phyloP scores from a whole-genome alignment of 2,888 invertebrate species.

The Brassicogethes aeneus region DNA sequence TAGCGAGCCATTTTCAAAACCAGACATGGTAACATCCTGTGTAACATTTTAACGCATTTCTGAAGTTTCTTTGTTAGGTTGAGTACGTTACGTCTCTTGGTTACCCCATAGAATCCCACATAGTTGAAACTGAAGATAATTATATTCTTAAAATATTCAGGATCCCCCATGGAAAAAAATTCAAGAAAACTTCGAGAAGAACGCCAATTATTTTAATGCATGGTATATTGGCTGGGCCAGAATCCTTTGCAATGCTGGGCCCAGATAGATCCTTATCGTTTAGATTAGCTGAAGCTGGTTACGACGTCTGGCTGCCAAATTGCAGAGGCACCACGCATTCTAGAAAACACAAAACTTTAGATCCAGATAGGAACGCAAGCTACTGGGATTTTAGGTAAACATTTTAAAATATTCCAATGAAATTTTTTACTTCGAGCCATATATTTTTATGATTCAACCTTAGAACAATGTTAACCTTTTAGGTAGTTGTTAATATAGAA shows the following conservation, averaged over 20 bases:
- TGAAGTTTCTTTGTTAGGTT: no score
- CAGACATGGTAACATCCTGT: no score
- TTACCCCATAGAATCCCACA: slow-evolving; percentile 11
- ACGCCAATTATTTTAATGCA: slow-evolving; percentile 7
- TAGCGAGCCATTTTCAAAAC: no score
- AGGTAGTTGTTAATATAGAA: no score
- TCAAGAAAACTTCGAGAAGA: background rate
- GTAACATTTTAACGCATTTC: no score
- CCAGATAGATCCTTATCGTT: slow-evolving; percentile 10
- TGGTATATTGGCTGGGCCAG: slow-evolving; percentile 9
- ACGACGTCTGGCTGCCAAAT: background rate
- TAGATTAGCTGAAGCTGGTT: slow-evolving; percentile 12
- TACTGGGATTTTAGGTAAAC: background rate
- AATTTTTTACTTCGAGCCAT: no score
- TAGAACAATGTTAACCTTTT: no score
- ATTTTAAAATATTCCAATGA: no score
- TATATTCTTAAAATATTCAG: slow-evolving; percentile 9
- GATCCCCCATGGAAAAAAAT: slow-evolving; percentile 11
- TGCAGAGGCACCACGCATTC: background rate
- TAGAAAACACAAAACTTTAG: background rate
- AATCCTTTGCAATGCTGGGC: slow-evolving; percentile 7
- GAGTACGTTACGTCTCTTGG: no score
- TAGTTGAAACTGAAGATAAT: slow-evolving; percentile 9
- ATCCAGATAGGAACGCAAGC: background rate
- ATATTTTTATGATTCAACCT: no score